Percentiles rank a stretch among this genome's conserved stretches.
These are phyloP conservation scores for Dendroctonus ponderosae DNA, from an alignment of 1,140 invertebrate species.

Conservation along the genomic window DNA sequence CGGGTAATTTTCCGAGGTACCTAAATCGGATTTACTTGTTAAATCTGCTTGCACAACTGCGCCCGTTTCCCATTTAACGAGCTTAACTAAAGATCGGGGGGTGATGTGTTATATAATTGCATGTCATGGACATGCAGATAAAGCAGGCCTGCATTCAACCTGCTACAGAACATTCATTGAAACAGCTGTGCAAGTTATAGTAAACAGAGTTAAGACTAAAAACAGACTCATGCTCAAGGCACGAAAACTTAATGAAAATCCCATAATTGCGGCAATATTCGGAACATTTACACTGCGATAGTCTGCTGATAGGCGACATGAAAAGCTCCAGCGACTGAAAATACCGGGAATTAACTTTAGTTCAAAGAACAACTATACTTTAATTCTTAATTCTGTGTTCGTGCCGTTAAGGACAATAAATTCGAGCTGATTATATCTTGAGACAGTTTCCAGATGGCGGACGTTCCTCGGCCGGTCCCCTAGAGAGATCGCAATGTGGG, in stretches of 20 bases:
- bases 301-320: constrained; percentile 1
- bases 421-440: constrained; percentile 29
- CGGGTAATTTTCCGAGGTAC: constrained; percentile 9
- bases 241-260: too few species aligned
- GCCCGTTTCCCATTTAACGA: constrained; percentile 23
- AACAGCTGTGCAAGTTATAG: too few species aligned
- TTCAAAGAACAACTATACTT: constrained; percentile 14
- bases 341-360: constrained; percentile 22
- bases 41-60: constrained; percentile 29
- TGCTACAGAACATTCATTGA: background rate
- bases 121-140: constrained; percentile 16
- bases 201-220: too few species aligned
- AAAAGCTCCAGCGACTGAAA: background rate
- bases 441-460: constrained; percentile 31
- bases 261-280: too few species aligned
- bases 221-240: too few species aligned
- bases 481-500: constrained; percentile 27
- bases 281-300: too few species aligned
- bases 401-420: constrained; percentile 28
- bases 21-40: constrained; percentile 28
- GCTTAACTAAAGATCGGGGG: constrained; percentile 27
- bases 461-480: constrained; percentile 29
- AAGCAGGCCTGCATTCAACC: constrained; percentile 10
- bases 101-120: constrained; percentile 28
- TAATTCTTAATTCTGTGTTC: constrained; percentile 27